Evolutionary conservation across 64 coral and sea anemone genomes (phyloP).

Genomic region (Acropora tenuis): DNA sequence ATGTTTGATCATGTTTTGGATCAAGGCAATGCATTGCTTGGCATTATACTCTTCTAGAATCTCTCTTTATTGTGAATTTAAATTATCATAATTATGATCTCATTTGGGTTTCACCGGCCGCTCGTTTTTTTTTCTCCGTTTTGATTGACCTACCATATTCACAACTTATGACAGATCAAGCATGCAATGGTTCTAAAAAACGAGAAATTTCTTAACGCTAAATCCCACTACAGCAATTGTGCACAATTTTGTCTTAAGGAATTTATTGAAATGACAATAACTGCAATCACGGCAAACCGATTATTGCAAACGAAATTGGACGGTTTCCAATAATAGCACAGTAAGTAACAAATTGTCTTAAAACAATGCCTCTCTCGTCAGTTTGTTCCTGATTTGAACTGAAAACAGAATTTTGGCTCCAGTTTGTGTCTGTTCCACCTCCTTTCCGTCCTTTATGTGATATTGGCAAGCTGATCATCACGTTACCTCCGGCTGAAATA

Average conservation of each 20-base stretch:
- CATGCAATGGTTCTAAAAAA: not conserved
- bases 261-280: conserved; percentile 17
- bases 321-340: conserved; percentile 5
- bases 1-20: too few relatives aligned
- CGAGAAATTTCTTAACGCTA: conserved; percentile 22
- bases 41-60: too few relatives aligned
- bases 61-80: too few relatives aligned
- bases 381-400: not conserved
- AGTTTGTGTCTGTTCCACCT: not conserved
- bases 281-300: conserved; percentile 2
- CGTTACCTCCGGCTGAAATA: not conserved
- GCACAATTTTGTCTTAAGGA: conserved; percentile 36
- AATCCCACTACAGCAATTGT: not conserved
- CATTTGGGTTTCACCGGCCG: too few relatives aligned
- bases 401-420: conserved; percentile 37
- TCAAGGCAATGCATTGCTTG: too few relatives aligned
- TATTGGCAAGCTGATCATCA: not conserved
- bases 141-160: too few relatives aligned
- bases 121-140: too few relatives aligned
- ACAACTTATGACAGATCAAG: not conserved
- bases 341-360: not conserved
- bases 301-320: conserved; percentile 5
- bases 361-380: not conserved
- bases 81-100: too few relatives aligned
- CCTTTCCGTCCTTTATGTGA: not conserved